Evolutionary conservation across 2,888 invertebrate species (phyloP).

Genomic region (Acronicta psi): DNA sequence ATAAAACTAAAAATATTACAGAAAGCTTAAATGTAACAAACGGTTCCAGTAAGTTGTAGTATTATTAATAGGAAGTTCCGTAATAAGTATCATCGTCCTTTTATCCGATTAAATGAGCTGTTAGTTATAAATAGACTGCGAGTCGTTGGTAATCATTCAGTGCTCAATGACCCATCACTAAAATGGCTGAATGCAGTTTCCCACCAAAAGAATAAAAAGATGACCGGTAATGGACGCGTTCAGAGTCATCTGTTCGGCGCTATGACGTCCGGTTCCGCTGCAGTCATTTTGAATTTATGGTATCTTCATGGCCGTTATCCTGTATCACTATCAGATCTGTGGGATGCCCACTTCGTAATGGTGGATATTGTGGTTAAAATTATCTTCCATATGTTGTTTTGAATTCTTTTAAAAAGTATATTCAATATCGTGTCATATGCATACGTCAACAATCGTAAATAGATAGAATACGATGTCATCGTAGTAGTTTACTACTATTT

Average conservation of each 20-base stretch:
- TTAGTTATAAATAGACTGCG: background rate
- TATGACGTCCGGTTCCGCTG: slow-evolving; percentile 72
- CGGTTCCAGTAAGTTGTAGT: no score
- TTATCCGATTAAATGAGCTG: slow-evolving; percentile 25
- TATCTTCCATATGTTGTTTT: background rate
- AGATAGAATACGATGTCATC: background rate
- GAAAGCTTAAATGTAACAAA: slow-evolving; percentile 35
- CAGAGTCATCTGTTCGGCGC: slow-evolving; percentile 64
- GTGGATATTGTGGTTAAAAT: background rate
- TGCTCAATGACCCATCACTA: slow-evolving; percentile 45
- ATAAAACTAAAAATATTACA: slow-evolving; percentile 16
- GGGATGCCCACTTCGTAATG: background rate
- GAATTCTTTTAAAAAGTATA: no score
- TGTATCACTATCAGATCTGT: slow-evolving; percentile 23
- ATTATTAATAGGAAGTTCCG: slow-evolving; percentile 28
- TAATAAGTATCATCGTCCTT: slow-evolving; percentile 12
- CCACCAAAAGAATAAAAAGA: slow-evolving; percentile 73
- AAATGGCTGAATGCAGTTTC: slow-evolving; percentile 50
- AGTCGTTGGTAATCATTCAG: slow-evolving; percentile 5
- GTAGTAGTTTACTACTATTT: slow-evolving; percentile 1
- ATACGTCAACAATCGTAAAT: background rate
- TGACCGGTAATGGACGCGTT: slow-evolving; percentile 71
- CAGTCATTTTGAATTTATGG: slow-evolving; percentile 68
- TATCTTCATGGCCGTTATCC: slow-evolving; percentile 30
- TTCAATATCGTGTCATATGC: no score